Percentiles rank a stretch among this genome's conserved stretches.
Evolutionary conservation across 2,797 vertebrate species (phyloP).

Genomic region (Triplophysa yarkandensis): DNA sequence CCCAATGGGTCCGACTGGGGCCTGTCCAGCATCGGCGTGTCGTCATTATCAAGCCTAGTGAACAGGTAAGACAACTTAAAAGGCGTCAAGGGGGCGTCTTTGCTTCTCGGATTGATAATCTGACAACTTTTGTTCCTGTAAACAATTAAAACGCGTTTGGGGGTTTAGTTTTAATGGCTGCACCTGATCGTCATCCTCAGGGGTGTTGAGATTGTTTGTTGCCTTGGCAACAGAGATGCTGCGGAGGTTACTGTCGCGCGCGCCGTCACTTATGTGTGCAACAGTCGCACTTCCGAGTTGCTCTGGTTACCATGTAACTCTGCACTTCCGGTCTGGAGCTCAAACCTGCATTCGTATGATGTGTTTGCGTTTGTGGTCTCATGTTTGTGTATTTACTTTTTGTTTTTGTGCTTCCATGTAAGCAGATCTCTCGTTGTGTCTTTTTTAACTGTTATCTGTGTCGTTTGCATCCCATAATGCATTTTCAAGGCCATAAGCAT

Average conservation of each 20-base stretch:
- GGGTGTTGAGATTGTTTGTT: conserved; percentile 19
- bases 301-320: not conserved
- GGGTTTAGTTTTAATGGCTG: conserved; percentile 11
- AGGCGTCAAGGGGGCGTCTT: not conserved
- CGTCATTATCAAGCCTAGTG: conserved; percentile 41
- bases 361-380: too few species aligned
- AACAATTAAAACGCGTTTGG: conserved; percentile 4
- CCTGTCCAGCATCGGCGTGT: conserved; percentile 20
- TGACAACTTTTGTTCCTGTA: not conserved
- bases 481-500: too few species aligned
- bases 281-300: conserved; percentile 39
- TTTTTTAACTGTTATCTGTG: too few species aligned
- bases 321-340: not conserved
- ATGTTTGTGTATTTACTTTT: not conserved
- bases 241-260: conserved; percentile 9
- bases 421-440: too few species aligned
- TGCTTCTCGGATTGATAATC: too few species aligned
- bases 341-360: not conserved
- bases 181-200: conserved; percentile 30
- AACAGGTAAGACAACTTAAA: conserved; percentile 64
- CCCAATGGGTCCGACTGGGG: conserved; percentile 54
- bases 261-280: conserved; percentile 35
- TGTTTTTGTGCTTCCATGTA: too few species aligned
- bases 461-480: too few species aligned
- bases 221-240: not conserved